Evolutionary conservation across 2,797 vertebrate species (phyloP), one percentile per base, ranked within the genome.

Genomic region (Orientallactaga sibirica): DNA sequence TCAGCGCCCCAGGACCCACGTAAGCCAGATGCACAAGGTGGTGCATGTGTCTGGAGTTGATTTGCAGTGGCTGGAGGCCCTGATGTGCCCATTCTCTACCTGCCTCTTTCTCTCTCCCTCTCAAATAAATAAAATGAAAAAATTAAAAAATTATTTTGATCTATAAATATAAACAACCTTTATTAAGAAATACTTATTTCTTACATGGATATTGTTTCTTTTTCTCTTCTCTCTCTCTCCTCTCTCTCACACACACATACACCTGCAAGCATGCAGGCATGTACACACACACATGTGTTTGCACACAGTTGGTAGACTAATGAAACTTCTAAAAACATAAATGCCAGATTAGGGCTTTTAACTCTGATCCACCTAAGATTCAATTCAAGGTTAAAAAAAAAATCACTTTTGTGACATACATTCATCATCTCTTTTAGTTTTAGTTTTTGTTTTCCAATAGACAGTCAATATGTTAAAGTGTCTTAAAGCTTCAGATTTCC

Each of bases 281-380:
- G n/a, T n/a, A 70, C 55, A 68, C 48, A 19, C 19, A 48, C 58
- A 73, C 33, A 85, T 8, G 41, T 62, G 58, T 27, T 48, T 25
- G 37, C 67, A 62, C 27, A 25, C 2, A 61, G 24, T 27, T 66
- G 22, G 61, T 66, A 61, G 64, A 85, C 19, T 15, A 86, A 86
- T 91, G 33, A 84, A 75, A 75, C 48, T 91, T 90, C 83, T 71
- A 22, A 74, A 92, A 90, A 71, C 24, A 85, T 71, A 37, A 83
- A 14, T 4, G 18, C 62, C 33, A 67, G 33, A 22, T 78, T 78
- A 62, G 80, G 18, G 27, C 76, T 61, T 79, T 77, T 19, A 66
- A 3, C 27, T 5, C 68, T 48, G 22, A 2, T 81, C 68, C 43
- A 24, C 25, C 85, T 82, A 85, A 55, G 58, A 62, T 88, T 88